Percentiles rank a stretch among this genome's conserved stretches.
phyloP scores from a whole-genome alignment of 2,797 vertebrate species.

The Scolopax bukidnonensis region DNA sequence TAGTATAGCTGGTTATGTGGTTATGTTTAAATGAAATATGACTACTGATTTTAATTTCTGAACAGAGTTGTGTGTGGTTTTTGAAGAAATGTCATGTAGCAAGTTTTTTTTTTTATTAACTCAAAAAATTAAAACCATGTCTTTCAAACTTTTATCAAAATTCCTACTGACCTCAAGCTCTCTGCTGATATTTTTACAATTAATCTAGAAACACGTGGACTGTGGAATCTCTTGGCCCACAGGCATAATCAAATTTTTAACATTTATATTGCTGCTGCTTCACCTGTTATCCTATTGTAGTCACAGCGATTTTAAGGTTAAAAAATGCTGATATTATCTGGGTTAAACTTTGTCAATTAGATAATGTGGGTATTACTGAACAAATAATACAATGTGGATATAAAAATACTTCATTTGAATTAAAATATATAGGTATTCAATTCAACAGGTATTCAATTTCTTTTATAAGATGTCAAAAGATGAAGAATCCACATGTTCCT shows the following conservation, averaged over 20 bases:
- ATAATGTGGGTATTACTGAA: neutral
- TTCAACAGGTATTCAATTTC: neutral
- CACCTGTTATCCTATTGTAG: neutral
- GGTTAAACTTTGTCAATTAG: neutral
- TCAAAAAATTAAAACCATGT: accelerated
- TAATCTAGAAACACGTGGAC: neutral
- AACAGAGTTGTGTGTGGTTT: neutral
- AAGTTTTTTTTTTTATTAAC: neutral
- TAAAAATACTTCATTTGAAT: neutral
- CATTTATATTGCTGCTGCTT: neutral
- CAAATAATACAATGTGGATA: neutral
- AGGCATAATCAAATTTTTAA: neutral
- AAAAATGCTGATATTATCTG: neutral
- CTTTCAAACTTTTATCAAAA: neutral
- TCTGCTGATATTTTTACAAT: neutral
- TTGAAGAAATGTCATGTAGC: neutral
- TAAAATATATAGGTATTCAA: neutral
- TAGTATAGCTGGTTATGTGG: too few species aligned
- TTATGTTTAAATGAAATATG: neutral
- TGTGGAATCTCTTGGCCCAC: neutral
- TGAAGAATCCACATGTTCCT: neutral
- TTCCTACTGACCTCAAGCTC: neutral
- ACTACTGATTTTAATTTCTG: neutral
- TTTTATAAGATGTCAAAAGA: neutral
- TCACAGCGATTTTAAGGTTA: neutral